Conservation (phyloP, 2,797 vertebrate genomes). For the Morelia viridis region DNA sequence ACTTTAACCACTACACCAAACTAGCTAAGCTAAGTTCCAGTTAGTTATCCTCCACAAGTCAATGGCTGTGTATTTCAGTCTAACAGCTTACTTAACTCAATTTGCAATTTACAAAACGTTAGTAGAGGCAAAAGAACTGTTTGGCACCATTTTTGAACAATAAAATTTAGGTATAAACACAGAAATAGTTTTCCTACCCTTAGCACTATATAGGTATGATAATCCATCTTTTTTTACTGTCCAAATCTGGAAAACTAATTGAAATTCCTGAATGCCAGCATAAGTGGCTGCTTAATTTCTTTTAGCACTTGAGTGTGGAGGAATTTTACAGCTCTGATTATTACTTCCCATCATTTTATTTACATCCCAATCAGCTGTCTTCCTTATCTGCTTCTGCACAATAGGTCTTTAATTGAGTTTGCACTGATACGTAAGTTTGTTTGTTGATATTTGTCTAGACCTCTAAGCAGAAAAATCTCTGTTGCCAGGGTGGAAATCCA, state of each 20-base stretch:
- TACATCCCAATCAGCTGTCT: not conserved
- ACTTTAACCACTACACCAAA: too few relatives aligned
- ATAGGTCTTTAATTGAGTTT: not conserved
- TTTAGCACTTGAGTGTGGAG: not conserved
- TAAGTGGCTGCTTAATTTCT: not conserved
- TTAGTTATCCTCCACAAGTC: not conserved
- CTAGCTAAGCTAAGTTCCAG: not conserved
- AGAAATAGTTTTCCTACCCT: not conserved
- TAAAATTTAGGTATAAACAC: not conserved
- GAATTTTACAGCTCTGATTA: not conserved
- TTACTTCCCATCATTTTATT: not conserved
- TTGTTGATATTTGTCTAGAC: not conserved
- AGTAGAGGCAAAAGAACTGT: not conserved
- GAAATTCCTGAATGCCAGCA: slow-evolving; percentile 4
- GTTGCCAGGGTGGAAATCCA: not conserved
- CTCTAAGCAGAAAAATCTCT: not conserved
- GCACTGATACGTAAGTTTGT: not conserved
- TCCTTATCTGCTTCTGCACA: not conserved
- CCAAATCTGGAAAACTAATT: not conserved
- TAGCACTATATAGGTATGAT: not conserved
- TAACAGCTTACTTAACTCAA: not conserved
- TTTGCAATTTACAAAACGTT: not conserved
- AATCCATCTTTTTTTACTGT: not conserved
- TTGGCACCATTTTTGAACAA: not conserved
- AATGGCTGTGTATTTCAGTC: not conserved